Evolutionary conservation across 2,888 invertebrate species (phyloP), one percentile per base, ranked within the genome.

Genomic region (Zelleria hepariella): DNA sequence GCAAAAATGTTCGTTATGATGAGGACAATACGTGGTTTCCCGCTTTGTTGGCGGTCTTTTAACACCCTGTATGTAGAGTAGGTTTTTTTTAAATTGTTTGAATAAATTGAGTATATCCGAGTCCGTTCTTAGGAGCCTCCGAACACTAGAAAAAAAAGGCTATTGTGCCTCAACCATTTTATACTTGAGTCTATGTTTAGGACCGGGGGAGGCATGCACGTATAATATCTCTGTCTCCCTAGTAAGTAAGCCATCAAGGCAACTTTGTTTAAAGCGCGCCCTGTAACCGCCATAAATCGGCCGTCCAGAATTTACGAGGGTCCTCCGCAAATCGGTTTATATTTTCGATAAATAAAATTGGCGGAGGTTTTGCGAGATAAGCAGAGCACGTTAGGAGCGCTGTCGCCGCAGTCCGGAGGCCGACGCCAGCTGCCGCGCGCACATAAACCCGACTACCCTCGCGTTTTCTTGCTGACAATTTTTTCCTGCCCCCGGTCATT

Each of bases 291-390:
- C 77, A 86, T 87, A 87, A 87, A 87, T 87, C 86, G 85, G 77
- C 77, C 78, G 77, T 84, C 78, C 77, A 73, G 80, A 82, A 78
- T 86, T 87, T 87, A 87, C 86, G 87, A 85, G 75, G 81, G 81
- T 75, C 82, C 82, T 85, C 82, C 78, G 87, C 83, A 86, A 87
- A 88, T 87, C 86, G 87, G 86, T 87, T 88, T 88, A 88, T 87
- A 88, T 87, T 87, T 87, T 87, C 88, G 88, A 88, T 88, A 88
- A 88, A 88, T 88, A 88, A 87, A 88, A 87, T 87, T 86, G 87
- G 87, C 87, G 83, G 85, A 82, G 84, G 84, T 86, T 88, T 86
- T 86, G 88, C 87, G 80, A 86, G 85, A 86, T 86, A 87, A 87
- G 88, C 88, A 86, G 82, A 78, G 84, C 81, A 86, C 80, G 86